A percentile compares a stretch with the other conserved stretches of the same genome.
phyloP scores from a whole-genome alignment of 2,113 vertebrate species.

The Sinocyclocheilus anshuiensis region DNA sequence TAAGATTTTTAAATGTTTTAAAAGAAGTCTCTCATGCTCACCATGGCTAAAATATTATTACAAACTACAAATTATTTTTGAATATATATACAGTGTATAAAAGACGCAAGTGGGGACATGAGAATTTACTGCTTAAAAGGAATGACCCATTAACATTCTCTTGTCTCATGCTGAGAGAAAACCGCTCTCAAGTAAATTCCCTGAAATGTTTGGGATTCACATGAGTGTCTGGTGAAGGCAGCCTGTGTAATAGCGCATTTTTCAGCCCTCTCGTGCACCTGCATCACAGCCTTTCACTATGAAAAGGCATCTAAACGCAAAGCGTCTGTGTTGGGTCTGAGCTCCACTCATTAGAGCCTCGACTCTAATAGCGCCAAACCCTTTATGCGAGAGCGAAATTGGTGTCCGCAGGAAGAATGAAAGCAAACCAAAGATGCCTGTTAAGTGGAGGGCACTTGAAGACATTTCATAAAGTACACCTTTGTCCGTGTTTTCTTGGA shows the following conservation, averaged over 20 bases:
- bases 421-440: constrained; percentile 53
- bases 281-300: constrained; percentile 46
- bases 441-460: constrained; percentile 57
- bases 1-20: no score
- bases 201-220: constrained; percentile 7
- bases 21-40: no score
- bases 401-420: constrained; percentile 45
- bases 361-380: constrained; percentile 52
- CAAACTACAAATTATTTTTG: no score
- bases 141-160: constrained; percentile 44
- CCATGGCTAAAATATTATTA: no score
- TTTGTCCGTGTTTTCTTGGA: constrained; percentile 46
- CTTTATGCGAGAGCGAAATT: constrained; percentile 52
- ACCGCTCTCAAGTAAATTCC: constrained; percentile 10
- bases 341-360: constrained; percentile 33
- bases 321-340: constrained; percentile 37
- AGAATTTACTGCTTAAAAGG: background rate
- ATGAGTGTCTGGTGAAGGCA: constrained; percentile 14
- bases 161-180: constrained; percentile 35
- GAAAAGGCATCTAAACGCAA: constrained; percentile 48
- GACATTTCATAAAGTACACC: constrained; percentile 49
- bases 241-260: constrained; percentile 7
- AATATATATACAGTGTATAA: no score
- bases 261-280: constrained; percentile 16
- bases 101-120: no score